Evolutionary conservation across 2,888 invertebrate genomes (phyloP), one percentile per base, ranked within the genome.

Genomic region (Heliconius hortense): DNA sequence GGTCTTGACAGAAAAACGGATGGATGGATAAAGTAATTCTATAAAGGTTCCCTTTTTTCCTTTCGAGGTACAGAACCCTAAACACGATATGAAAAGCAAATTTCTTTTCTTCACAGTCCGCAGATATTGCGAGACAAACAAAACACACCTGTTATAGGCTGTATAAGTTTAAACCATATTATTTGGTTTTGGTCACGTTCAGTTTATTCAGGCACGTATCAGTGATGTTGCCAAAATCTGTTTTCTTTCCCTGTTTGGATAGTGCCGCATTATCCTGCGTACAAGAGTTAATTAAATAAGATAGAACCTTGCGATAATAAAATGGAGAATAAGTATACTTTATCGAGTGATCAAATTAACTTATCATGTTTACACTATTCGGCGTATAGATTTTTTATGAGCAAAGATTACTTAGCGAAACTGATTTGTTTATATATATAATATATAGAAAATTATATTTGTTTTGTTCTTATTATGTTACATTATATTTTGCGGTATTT

Each of bases 181-280:
- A 70, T 73, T 73, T 70, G 24, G 73, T 62, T 74, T 53, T 70
- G 73, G 76, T 73, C 76, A 76, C 76, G 76, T 74, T 60, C 59
- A 26, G 76, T 76, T 76, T 70, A 60, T 43, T 62, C 73, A 59
- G 60, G 64, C 73, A 64, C 60, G 73, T 67, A 66, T 71, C 48
- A 73, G 73, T 67, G 73, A 75, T 71, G 64, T 59, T 66, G 48
- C 66, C 64, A n/a, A 71, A 73, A 71, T 71, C 63, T 73, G 68
- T 76, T 76, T 76, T 69, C 73, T 76, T 70, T 60, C 60, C 26
- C 18, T 76, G 69, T 73, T 73, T 62, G 73, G n/a, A 59, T 70
- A 66, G 59, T 59, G 70, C 53, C 73, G 64, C 64, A 73, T 73
- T 73, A 64, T 76, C 70, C 26, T 71, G 66, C 35, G 71, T 73